Base-by-base conservation (phyloP, 2,888 invertebrate species). In the Troglohyphantes excavatus region DNA sequence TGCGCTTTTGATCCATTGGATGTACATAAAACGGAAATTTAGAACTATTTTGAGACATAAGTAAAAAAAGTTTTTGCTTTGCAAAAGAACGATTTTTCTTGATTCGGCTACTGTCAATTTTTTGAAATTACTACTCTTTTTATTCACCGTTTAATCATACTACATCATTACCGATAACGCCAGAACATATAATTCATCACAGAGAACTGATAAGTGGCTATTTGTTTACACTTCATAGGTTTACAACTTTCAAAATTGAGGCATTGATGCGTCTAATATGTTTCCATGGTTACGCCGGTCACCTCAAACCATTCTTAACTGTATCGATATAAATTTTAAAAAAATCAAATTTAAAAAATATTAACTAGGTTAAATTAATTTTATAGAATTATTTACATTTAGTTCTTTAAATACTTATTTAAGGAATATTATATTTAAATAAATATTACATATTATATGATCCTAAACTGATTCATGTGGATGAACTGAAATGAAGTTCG, bases 1-100 rank as follows among this genome's bases (percentile, higher is more conserved):
- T 82, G 3, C 88, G 72, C 27, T 82, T 88, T 19, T 75, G 73
- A 21, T 73, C 68, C 88, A 88, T 88, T 26, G 75, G 68, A 68
- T 59, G 82, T 43, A 26, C 39, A 72, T 88, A 88, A 88, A 88
- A 88, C 11, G 88, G 88, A 23, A 21, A 81, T 9, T 27, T 9
- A 19, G 73, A 7, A 33, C 61, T 79, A 13, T 68, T 53, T 11
- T 27, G 53, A 46, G 43, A 68, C 46, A 72, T 72, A 1, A 68
- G 2, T 68, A 68, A 68, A 68, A 33, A n/a, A 23, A 6, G 6
- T 21, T 19, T 75, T 23, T 21, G 6, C 19, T 26, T 29, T 29
- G 11, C 17, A 29, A 5, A 1, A 19, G 5, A 61, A 43, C 46
- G 9, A n/a, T n/a, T n/a, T n/a, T n/a, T n/a, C n/a, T 17, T 46